Evolutionary conservation across 2,888 invertebrate genomes (phyloP).

Genomic region (Pristionchus fissidentatus): DNA sequence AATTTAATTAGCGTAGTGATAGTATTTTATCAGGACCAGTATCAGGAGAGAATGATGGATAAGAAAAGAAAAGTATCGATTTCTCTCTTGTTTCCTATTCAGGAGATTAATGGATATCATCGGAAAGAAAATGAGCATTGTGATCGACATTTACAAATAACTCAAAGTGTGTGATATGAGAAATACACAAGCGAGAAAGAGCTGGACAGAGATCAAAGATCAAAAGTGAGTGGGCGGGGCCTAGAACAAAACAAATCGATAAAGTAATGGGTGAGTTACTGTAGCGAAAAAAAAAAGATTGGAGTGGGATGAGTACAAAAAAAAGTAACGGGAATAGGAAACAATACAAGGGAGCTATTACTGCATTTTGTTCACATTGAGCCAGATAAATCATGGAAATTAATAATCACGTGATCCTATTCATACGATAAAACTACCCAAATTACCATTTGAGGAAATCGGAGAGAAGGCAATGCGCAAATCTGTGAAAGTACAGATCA

Average conservation of each 20-base stretch:
- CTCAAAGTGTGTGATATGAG: conserved; percentile 1
- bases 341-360: conserved; percentile 4
- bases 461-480: conserved; percentile 7
- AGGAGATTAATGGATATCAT: conserved; percentile 25
- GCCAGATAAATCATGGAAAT: background rate
- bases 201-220: conserved; percentile 32
- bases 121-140: conserved; percentile 1
- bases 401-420: background rate
- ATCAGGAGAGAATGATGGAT: background rate
- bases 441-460: conserved; percentile 12
- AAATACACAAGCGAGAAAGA: background rate
- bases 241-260: background rate
- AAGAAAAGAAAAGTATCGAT: background rate
- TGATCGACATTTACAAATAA: conserved; percentile 24
- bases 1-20: conserved; percentile 15
- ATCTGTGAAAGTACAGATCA: conserved; percentile 13
- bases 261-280: conserved; percentile 4
- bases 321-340: background rate
- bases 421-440: conserved; percentile 37
- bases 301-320: conserved; percentile 37
- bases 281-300: background rate
- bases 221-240: conserved; percentile 42
- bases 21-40: conserved; percentile 30
- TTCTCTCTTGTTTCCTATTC: background rate
- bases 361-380: conserved; percentile 38